Evolutionary conservation across 92 coral and sea anemone species (phyloP), one percentile per base, ranked within the genome.

Genomic region (Plumapathes pennacea): DNA sequence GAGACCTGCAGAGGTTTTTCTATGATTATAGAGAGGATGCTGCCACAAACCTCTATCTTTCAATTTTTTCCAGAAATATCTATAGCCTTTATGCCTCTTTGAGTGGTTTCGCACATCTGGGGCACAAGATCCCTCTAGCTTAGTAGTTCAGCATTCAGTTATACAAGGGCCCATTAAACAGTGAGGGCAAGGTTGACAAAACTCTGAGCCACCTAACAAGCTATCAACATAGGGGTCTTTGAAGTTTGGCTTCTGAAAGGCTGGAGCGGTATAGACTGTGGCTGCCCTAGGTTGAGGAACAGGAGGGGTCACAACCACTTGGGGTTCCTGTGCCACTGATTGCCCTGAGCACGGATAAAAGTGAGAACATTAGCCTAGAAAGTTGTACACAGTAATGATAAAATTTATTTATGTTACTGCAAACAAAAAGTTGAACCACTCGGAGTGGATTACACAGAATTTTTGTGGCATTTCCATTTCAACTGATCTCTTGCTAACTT

Each of bases 91-190:
- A 26, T 59, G 52, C 19, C 41, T 17, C 53, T 25, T 57, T 22
- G 38, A 37, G 10, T 41, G 50, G 18, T 59, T 59, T 0, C 26
- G 28, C 6, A 26, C 31, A 8, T 59, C 52, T 0, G 50, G 53
- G 3, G 23, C 67, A 43, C 67, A 60, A 8, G 67, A 60, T 10
- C 67, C 54, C n/a, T 60, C 28, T 10, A 60, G 42, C 0, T 31
- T 19, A 7, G 67, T 42, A 5, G 45, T 6, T 12, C 45, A 50
- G n/a, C 67, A 17, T 10, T 42, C 53, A 42, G 67, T 60, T 0
- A 42, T 60, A 30, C 67, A 60, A 0, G 67, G 67, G 1, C 67
- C 67, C 67, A 60, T 42, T 1, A 60, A 33, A 29, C 67, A 43
- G 28, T 60, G 53, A 1, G 9, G 53, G 18, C 67, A 60, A 4